Evolutionary conservation across 2,888 invertebrate genomes (phyloP).

Genomic region (Caenorhabditis angaria): DNA sequence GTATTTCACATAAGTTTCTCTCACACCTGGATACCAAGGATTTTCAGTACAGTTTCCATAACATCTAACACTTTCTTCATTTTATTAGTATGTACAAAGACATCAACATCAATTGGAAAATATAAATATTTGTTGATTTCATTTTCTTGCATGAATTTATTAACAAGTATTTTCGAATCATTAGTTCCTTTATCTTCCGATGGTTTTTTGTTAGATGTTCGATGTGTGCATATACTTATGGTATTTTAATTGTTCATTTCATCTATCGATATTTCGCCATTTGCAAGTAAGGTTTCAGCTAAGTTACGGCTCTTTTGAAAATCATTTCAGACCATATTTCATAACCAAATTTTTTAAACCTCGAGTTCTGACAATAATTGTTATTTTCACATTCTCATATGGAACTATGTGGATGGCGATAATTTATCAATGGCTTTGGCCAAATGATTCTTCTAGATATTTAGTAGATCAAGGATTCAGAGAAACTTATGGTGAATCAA

Average conservation of each 20-base stretch:
- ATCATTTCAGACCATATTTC: conserved; percentile 9
- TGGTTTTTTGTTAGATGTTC: conserved; percentile 17
- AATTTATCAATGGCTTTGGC: conserved; percentile 3
- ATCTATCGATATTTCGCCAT: conserved; percentile 17
- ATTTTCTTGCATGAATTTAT: conserved; percentile 11
- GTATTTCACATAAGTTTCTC: no score
- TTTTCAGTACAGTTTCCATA: conserved; percentile 11
- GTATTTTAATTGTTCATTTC: conserved; percentile 16
- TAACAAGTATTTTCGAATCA: conserved; percentile 9
- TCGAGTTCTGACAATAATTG: background rate
- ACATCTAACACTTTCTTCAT: conserved; percentile 8
- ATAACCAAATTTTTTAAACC: conserved; percentile 6
- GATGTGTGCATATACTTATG: conserved; percentile 20
- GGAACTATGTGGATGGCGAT: conserved; percentile 5
- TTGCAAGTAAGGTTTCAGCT: background rate
- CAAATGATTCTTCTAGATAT: background rate
- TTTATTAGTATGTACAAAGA: conserved; percentile 11
- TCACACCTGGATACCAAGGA: conserved; percentile 15
- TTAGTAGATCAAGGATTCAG: background rate
- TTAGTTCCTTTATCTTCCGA: conserved; percentile 15
- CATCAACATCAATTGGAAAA: conserved; percentile 8
- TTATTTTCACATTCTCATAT: background rate
- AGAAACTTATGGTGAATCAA: background rate
- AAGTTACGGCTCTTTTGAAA: no score
- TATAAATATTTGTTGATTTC: conserved; percentile 17